Evolutionary conservation across 1,140 invertebrate genomes (phyloP), one percentile per base, ranked within the genome.

Genomic region (Stenopsyche tienmushanensis): DNA sequence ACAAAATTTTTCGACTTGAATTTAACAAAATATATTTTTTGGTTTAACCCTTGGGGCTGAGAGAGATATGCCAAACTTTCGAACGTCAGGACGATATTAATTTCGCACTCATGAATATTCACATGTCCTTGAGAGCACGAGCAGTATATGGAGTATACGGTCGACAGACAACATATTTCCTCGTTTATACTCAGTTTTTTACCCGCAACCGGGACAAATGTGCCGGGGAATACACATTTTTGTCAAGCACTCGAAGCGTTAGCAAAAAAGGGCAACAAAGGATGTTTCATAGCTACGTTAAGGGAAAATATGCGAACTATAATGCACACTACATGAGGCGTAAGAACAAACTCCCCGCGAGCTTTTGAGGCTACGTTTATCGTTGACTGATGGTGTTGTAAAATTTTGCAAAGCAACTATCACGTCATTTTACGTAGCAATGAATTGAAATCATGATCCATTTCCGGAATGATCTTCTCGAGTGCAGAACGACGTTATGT

Each of bases 201-300:
- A n/a, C n/a, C n/a, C n/a, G n/a, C n/a, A 34, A 34, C 29, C 29
- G 3, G 47, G 21, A 50, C 21, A 50, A 50, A 50, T 55, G n/a
- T 17, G 10, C 3, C 25, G 26, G 18, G 3, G 17, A 17, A 15
- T 10, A 17, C 26, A 1, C 15, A 55, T 5, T 52, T 52, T 9
- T 3, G 49, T 24, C 52, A 25, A 29, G 29, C 2, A 2, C 26
- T 34, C 52, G 49, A 52, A 52, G 15, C 49, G 49, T 26, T 20
- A 25, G n/a, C 1, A n/a, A 41, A 17, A 58, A 42, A 5, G 55
- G 29, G 5, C 39, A 21, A 44, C 8, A n/a, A 45, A 45, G 55
- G n/a, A 45, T 59, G 45, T 60, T 60, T 60, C 42, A 60, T 60
- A 47, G 57, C 23, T 13, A 44, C 57, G 47, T 60, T 60, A 60